Evolutionary conservation across 1,140 invertebrate genomes (phyloP), one percentile per base, ranked within the genome.

Genomic region (Grapholita molesta): DNA sequence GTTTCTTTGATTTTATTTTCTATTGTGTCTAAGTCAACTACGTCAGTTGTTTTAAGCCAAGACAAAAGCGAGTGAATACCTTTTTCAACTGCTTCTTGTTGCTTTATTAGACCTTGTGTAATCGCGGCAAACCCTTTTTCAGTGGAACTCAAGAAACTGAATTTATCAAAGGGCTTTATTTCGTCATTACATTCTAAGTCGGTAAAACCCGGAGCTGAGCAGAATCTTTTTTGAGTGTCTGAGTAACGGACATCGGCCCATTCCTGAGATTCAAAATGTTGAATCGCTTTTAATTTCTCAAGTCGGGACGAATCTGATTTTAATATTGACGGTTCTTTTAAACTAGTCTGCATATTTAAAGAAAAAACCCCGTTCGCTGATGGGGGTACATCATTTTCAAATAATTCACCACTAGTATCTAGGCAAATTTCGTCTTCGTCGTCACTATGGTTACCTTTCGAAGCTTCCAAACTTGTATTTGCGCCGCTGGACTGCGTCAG

Each of bases 111-210:
- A 12, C 21, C 68, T 12, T 25, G 38, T 9, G 68, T 28, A 30
- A 70, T 52, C 9, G 68, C 57, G 12, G 68, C 68, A 24, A 70
- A 70, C 18, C 57, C 55, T 15, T 32, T 24, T 65, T 70, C 57
- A 0, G 35, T 32, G 25, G 8, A 8, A n/a, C 21, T 38, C 28
- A 66, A 65, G 52, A 24, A 9, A 2, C 11, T 18, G 8, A n/a
- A 42, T 24, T 18, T 30, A 15, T 66, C 57, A 30, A 30, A 65
- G 3, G 55, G 57, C 28, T 65, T 70, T 7, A 79, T 15, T 30
- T 79, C 77, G 33, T 77, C 75, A 52, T 79, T 79, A 6, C 72
- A 53, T 42, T 76, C 70, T 15, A 78, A 69, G 2, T 77, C 71
- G 7, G 33, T 24, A 67, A 77, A 79, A 7, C 75, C 77, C 3